phyloP scores from a whole-genome alignment of 2,113 vertebrate genomes.

The Oreochromis spilurus region DNA sequence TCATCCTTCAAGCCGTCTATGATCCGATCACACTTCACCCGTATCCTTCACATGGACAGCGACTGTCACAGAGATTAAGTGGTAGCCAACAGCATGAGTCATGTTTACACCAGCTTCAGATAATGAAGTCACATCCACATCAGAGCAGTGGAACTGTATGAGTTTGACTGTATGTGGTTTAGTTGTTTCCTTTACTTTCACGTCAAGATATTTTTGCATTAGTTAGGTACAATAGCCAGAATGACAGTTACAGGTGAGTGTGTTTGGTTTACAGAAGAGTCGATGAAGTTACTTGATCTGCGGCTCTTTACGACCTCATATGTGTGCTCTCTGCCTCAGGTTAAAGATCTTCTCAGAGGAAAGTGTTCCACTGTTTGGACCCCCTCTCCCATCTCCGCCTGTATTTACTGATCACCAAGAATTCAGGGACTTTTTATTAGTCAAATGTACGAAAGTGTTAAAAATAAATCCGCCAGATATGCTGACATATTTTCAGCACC shows the following conservation, averaged over 20 bases:
- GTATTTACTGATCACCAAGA: constrained; percentile 98
- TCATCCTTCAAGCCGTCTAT: constrained; percentile 96
- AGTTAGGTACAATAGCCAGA: constrained; percentile 93
- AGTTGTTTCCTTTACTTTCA: constrained; percentile 72
- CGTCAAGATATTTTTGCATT: constrained; percentile 98
- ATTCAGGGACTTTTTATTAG: constrained; percentile 99
- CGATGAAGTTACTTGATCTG: neutral
- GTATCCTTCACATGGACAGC: constrained; percentile 79
- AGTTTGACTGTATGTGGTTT: neutral
- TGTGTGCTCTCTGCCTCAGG: constrained; percentile 66
- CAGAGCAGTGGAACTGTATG: neutral
- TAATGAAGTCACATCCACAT: neutral
- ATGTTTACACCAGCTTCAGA: neutral
- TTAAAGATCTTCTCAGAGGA: constrained; percentile 99
- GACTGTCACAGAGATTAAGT: neutral
- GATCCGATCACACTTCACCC: constrained; percentile 99
- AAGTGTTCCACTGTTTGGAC: constrained; percentile 95
- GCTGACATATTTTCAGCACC: no score
- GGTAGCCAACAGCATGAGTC: neutral
- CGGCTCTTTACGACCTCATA: neutral
- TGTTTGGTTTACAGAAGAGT: neutral
- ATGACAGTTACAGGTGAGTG: constrained; percentile 93
- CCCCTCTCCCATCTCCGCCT: constrained; percentile 91
- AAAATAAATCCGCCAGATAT: neutral
- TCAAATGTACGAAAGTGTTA: constrained; percentile 84